Conservation (phyloP, 2,797 vertebrate species). For the Scolopax rusticola region DNA sequence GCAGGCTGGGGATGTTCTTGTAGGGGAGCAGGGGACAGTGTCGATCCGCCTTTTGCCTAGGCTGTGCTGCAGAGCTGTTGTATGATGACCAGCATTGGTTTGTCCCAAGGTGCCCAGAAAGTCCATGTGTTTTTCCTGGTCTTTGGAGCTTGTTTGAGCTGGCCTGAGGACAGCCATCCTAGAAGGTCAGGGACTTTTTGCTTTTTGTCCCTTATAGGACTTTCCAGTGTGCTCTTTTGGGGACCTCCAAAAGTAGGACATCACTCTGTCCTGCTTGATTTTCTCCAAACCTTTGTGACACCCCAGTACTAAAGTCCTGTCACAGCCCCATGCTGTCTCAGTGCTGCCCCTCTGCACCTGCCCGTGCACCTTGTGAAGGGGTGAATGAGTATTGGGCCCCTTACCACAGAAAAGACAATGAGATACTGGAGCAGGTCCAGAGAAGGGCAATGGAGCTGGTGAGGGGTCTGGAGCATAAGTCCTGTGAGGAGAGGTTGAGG, state of each 20-base stretch:
- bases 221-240: accelerated
- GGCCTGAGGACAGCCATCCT: neutral
- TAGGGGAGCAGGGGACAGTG: neutral
- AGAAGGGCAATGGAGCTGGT: too few relatives aligned
- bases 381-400: neutral
- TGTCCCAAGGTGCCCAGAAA: neutral
- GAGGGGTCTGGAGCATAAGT: too few relatives aligned
- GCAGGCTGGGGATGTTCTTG: neutral
- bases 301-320: neutral
- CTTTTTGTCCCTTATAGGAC: neutral
- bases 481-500: too few relatives aligned
- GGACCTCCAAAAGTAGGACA: neutral
- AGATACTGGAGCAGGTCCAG: too few relatives aligned
- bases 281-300: neutral
- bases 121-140: neutral
- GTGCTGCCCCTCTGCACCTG: neutral
- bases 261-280: neutral
- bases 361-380: accelerated
- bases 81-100: accelerated
- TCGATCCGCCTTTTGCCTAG: neutral
- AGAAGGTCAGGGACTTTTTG: accelerated
- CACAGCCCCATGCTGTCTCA: accelerated
- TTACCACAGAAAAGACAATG: too few relatives aligned
- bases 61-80: neutral
- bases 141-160: neutral